phyloP scores from a whole-genome alignment of 2,113 vertebrate species.

The Trematomus loennbergii region DNA sequence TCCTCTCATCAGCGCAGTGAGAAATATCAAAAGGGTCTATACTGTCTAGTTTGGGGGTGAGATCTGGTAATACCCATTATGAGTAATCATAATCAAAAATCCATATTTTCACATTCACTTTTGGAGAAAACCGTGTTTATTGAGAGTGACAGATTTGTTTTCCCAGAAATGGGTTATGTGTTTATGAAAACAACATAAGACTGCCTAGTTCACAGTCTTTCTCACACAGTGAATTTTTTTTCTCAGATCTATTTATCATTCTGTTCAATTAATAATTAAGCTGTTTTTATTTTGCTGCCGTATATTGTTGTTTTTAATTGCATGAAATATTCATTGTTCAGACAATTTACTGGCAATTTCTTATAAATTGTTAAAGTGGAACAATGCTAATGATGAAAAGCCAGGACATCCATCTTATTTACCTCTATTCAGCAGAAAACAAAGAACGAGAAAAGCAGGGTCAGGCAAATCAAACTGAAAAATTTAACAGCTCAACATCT shows the following conservation, averaged over 20 bases:
- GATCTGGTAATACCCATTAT: conserved; percentile 75
- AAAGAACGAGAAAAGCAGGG: conserved; percentile 70
- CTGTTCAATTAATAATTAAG: conserved; percentile 88
- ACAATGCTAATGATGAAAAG: conserved; percentile 87
- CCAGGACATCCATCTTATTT: conserved; percentile 83
- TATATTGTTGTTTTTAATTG: conserved; percentile 87
- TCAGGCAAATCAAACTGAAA: conserved; percentile 86
- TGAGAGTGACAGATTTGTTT: conserved; percentile 83
- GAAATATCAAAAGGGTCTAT: conserved; percentile 73
- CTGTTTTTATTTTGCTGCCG: conserved; percentile 84
- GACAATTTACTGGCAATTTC: conserved; percentile 83
- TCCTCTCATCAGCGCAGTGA: conserved; percentile 55
- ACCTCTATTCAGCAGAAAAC: conserved; percentile 81
- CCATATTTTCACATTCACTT: conserved; percentile 80
- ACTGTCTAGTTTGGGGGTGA: conserved; percentile 58
- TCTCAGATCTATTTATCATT: conserved; percentile 84
- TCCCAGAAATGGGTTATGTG: conserved; percentile 82
- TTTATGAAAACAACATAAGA: conserved; percentile 81
- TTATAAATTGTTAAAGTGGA: conserved; percentile 88
- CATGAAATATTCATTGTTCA: conserved; percentile 85
- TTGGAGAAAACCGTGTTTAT: conserved; percentile 73
- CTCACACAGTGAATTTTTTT: conserved; percentile 73
- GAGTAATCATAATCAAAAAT: conserved; percentile 84
- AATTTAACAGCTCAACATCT: conserved; percentile 84
- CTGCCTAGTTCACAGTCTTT: conserved; percentile 77